A percentile compares a stretch with the other conserved stretches of the same genome.
These are phyloP conservation scores for Nansenia antarctica DNA, from an alignment of 2,113 vertebrate species.

Conservation along the genomic window DNA sequence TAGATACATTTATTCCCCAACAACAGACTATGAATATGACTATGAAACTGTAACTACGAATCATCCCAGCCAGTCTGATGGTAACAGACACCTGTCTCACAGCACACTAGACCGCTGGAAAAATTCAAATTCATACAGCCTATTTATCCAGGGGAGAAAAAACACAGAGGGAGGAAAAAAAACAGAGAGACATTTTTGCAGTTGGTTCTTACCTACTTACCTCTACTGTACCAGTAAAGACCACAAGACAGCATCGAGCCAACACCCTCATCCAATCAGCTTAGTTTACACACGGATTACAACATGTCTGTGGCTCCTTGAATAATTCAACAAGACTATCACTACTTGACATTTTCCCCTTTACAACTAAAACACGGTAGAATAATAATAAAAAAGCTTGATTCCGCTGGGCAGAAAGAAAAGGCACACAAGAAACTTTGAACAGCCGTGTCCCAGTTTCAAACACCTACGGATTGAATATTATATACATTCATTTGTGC, in stretches of 20 bases:
- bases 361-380: background rate
- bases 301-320: slow-evolving; percentile 1
- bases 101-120: slow-evolving; percentile 27
- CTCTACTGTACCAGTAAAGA: no score
- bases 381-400: background rate
- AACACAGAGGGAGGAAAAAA: no score
- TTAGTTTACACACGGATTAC: background rate
- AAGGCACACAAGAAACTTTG: slow-evolving; percentile 5
- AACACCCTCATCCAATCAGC: slow-evolving; percentile 2
- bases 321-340: slow-evolving; percentile 44
- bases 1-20: background rate
- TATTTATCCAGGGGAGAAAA: no score
- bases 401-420: background rate
- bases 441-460: slow-evolving; percentile 14
- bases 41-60: slow-evolving; percentile 1
- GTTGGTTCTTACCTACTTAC: no score
- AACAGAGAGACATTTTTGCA: slow-evolving; percentile 1
- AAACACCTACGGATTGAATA: slow-evolving; percentile 37
- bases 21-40: no score
- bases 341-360: background rate
- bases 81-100: slow-evolving; percentile 16
- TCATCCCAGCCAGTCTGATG: slow-evolving; percentile 13
- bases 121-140: background rate
- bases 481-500: slow-evolving; percentile 27
- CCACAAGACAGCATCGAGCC: no score